Percentiles rank a stretch among this genome's conserved stretches.
Conservation (phyloP, 2,113 vertebrate species). For the Leucopternis melanops region DNA sequence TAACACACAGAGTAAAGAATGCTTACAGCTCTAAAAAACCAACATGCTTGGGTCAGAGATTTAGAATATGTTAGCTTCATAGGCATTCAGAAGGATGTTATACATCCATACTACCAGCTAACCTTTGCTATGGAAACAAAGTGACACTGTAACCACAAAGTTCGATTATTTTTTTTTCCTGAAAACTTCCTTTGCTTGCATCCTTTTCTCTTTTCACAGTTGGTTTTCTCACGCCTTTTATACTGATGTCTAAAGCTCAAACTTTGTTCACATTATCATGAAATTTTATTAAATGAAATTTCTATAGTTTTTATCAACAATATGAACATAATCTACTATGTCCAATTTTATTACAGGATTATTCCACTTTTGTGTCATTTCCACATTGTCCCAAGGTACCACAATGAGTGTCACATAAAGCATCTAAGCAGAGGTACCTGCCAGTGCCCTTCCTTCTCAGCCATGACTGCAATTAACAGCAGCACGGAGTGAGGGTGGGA, state of each 20-base stretch:
- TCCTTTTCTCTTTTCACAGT: background rate
- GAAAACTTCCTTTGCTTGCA: background rate
- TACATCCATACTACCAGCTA: background rate
- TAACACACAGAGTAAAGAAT: background rate
- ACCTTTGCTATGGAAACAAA: background rate
- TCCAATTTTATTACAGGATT: background rate
- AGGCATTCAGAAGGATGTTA: background rate
- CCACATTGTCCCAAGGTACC: background rate
- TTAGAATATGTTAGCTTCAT: background rate
- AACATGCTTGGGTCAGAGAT: background rate
- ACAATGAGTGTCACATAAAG: background rate
- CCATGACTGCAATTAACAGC: background rate
- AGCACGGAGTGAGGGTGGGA: background rate
- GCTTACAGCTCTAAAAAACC: background rate
- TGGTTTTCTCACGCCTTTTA: background rate
- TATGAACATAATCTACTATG: background rate
- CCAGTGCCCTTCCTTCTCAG: background rate
- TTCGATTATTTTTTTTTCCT: background rate
- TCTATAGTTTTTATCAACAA: background rate
- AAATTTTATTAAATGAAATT: background rate
- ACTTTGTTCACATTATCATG: background rate
- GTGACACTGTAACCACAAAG: fast-evolving
- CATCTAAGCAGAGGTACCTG: background rate
- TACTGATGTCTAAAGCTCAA: background rate
- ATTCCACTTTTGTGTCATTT: background rate